Evolutionary conservation across 2,113 vertebrate genomes (phyloP), one percentile per base, ranked within the genome.

Genomic region (Bubo blakistoni): DNA sequence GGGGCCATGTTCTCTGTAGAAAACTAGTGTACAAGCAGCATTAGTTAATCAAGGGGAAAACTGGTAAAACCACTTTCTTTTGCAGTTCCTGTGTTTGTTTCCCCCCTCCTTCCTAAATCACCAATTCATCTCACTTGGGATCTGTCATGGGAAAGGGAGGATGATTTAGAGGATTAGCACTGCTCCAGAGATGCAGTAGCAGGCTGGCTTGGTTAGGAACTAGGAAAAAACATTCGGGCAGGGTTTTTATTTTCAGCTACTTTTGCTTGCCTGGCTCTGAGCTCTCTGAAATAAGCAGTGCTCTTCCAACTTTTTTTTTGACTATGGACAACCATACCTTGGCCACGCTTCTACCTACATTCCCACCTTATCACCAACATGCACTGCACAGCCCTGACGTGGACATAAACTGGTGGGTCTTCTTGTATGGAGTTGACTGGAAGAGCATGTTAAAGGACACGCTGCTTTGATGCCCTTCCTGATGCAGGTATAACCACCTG

Each of bases 1-100:
- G 0, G 20, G 58, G 34, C 57, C 2, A 0, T 2, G 1, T 0
- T 5, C 49, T 13, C 30, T 14, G 49, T 7, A 51, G 18, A 13
- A 54, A 24, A 5, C 21, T 2, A 3, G 20, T 6, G 69, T n/a
- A 5, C 17, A 7, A 34, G 22, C 42, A 69, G 58, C 42, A 3
- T 38, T 6, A 13, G 18, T 47, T 63, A 70, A 44, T 27, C 40
- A 9, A 49, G 49, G 61, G 38, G 38, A 38, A 59, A 46, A 79
- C 27, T 8, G 36, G 47, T 6, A 4, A 42, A 78, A 29, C 2
- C 51, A 5, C 19, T 63, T 86, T 42, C 9, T 59, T 30, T 3
- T 29, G 51, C 47, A 24, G 24, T 0, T 38, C 46, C 51, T 12
- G 1, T 16, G 71, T 30, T 54, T 57, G 40, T n/a, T 32, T 32